phyloP scores from a whole-genome alignment of 2,888 invertebrate species.

The Idaea biselata region DNA sequence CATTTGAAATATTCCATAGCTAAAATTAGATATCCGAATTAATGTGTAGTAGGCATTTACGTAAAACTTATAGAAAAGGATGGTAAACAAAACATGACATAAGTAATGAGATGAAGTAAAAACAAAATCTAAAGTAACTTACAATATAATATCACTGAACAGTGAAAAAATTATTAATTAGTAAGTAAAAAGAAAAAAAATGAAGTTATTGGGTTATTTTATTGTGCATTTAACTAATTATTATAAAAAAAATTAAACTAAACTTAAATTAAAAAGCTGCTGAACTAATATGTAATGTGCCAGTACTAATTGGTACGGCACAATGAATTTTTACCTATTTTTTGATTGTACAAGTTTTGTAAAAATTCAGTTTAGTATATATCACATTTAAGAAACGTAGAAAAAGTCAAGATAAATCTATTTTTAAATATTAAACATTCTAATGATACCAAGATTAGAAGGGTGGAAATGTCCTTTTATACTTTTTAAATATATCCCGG shows the following conservation, averaged over 20 bases:
- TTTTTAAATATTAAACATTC: not conserved
- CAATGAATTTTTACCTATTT: constrained; percentile 25
- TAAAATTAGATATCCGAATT: constrained; percentile 63
- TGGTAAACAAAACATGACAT: constrained; percentile 36
- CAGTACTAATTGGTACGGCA: constrained; percentile 31
- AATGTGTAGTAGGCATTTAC: constrained; percentile 78
- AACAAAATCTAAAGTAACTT: constrained; percentile 37
- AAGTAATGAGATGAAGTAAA: constrained; percentile 26
- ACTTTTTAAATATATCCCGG: too few relatives aligned
- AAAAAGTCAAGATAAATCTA: not conserved
- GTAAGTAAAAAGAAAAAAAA: constrained; percentile 37
- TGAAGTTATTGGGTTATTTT: constrained; percentile 58
- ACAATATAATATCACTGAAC: constrained; percentile 33
- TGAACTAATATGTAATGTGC: constrained; percentile 60
- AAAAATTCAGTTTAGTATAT: not conserved
- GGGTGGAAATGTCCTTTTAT: too few relatives aligned
- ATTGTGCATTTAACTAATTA: constrained; percentile 72
- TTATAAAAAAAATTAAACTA: constrained; percentile 61
- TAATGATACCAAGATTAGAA: not conserved
- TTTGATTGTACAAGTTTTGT: constrained; percentile 12
- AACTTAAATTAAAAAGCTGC: constrained; percentile 71
- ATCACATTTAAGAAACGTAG: not conserved
- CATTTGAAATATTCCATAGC: constrained; percentile 70
- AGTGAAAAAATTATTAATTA: constrained; percentile 39
- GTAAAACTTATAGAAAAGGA: constrained; percentile 55